phyloP scores from a whole-genome alignment of 2,113 vertebrate species.

The Equus quagga region DNA sequence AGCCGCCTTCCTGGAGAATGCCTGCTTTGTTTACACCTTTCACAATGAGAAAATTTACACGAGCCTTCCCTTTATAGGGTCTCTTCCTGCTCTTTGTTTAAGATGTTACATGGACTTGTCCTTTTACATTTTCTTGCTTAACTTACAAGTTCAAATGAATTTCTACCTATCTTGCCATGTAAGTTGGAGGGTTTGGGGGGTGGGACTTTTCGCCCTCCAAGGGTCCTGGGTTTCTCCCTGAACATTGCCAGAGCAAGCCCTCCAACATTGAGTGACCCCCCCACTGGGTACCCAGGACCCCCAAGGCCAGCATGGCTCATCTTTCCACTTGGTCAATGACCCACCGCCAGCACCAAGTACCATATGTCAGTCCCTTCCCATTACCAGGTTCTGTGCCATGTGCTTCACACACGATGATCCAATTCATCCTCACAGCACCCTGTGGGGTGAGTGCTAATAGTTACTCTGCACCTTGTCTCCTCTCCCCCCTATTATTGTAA shows the following conservation, averaged over 20 bases:
- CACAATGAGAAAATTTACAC: not conserved
- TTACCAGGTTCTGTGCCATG: not conserved
- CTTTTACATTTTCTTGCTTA: not conserved
- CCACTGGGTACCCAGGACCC: not conserved
- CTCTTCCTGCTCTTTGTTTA: not conserved
- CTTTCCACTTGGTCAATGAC: not conserved
- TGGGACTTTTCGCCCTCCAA: not conserved
- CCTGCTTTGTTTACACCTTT: not conserved
- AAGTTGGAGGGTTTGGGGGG: not conserved
- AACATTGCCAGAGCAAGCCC: not conserved
- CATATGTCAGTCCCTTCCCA: not conserved
- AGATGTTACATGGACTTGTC: not conserved
- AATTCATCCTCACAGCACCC: not conserved
- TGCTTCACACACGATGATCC: not conserved
- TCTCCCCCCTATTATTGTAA: not conserved
- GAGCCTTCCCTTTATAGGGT: not conserved
- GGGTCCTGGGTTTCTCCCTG: not conserved
- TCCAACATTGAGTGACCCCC: fast-evolving
- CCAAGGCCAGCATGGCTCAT: not conserved
- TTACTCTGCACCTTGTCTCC: not conserved
- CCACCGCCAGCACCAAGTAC: not conserved
- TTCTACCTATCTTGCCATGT: fast-evolving
- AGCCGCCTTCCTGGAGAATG: not conserved
- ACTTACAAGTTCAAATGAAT: not conserved
- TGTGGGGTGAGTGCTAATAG: not conserved